Conservation (phyloP, 2,113 vertebrate genomes). For the Elgaria multicarinata region DNA sequence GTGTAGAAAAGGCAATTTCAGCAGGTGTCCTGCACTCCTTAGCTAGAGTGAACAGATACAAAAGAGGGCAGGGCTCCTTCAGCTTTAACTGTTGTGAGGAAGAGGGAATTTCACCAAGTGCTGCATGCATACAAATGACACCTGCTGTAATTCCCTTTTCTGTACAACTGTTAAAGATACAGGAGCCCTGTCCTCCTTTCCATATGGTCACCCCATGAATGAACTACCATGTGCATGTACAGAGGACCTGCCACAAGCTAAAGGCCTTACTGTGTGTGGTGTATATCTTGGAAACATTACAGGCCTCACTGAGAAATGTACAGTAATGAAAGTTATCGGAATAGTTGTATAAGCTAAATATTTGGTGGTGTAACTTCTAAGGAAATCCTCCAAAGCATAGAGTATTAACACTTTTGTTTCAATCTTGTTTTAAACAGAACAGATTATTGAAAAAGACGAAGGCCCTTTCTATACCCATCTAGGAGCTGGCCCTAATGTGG, state of each 20-base stretch:
- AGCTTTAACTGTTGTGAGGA: no score
- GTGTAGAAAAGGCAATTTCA: no score
- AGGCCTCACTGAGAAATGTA: constrained; percentile 22
- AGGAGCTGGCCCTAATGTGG: constrained; percentile 92
- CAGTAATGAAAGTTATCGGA: neutral
- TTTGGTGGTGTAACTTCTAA: constrained; percentile 74
- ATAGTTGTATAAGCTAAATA: constrained; percentile 27
- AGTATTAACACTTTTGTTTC: constrained; percentile 74
- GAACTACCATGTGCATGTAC: neutral
- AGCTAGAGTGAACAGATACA: no score
- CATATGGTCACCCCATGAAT: neutral
- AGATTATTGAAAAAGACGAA: constrained; percentile 99
- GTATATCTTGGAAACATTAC: neutral
- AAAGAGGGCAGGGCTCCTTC: no score
- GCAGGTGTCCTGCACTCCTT: no score
- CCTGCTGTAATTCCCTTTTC: no score
- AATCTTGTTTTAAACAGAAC: constrained; percentile 87
- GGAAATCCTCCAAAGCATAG: constrained; percentile 69
- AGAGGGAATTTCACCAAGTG: no score
- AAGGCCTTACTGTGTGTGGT: neutral
- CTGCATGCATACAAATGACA: no score
- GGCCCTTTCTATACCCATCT: constrained; percentile 99
- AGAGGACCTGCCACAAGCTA: neutral
- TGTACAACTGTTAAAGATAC: no score
- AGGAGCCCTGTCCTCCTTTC: no score